Conservation (phyloP, 2,888 invertebrate genomes). For the Cryptocephalus primarius region DNA sequence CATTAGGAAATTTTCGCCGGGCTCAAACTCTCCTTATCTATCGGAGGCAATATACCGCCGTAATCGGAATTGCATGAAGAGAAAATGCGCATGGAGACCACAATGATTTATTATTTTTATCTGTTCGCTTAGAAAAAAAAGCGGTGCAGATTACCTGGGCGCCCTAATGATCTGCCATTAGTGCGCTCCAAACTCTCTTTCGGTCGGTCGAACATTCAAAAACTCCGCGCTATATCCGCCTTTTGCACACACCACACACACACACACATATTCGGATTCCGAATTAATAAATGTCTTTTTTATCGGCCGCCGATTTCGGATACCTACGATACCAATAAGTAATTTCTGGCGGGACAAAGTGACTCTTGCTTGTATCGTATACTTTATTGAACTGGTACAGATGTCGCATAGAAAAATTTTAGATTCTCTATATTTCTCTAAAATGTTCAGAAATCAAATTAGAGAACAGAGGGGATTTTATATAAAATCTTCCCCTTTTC, state of each 20-base stretch:
- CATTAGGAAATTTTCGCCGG: background rate
- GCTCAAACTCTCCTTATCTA: constrained; percentile 13
- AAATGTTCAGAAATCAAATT: too few species aligned
- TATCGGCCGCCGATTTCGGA: constrained; percentile 1
- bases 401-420: too few species aligned
- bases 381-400: too few species aligned
- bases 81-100: constrained; percentile 25
- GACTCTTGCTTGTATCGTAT: too few species aligned
- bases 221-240: constrained; percentile 20
- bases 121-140: constrained; percentile 31
- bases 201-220: constrained; percentile 24
- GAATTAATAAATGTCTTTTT: constrained; percentile 15
- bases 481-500: too few species aligned
- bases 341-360: too few species aligned
- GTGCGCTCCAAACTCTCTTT: constrained; percentile 21
- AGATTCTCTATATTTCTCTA: too few species aligned
- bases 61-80: constrained; percentile 28
- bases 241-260: constrained; percentile 3
- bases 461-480: too few species aligned
- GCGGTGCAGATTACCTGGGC: constrained; percentile 35
- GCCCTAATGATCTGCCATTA: constrained; percentile 39
- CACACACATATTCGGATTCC: constrained; percentile 12
- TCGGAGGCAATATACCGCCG: constrained; percentile 14
- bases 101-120: constrained; percentile 39
- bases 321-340: background rate